These are phyloP conservation scores for Trididemnum miniatum DNA, from an alignment of 23 tunicate species.

Conservation along the genomic window DNA sequence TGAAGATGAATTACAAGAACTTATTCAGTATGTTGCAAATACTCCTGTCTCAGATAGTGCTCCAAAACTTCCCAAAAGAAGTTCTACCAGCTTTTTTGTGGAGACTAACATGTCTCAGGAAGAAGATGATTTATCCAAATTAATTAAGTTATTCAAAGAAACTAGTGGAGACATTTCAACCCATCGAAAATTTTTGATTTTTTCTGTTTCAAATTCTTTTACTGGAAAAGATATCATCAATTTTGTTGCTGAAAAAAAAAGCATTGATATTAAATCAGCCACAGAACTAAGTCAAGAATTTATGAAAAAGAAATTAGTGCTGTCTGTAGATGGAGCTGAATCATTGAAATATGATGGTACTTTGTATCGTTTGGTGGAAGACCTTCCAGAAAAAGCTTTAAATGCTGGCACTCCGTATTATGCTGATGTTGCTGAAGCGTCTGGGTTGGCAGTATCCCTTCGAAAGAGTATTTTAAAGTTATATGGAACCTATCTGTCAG, in stretches of 20 bases:
- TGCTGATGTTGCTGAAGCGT: no score
- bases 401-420: slow-evolving; percentile 74
- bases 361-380: slow-evolving; percentile 63
- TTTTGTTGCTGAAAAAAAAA: no score
- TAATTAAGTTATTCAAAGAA: no score
- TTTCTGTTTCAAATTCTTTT: no score
- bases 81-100: no score
- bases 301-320: neutral
- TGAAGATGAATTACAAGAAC: slow-evolving; percentile 1
- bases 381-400: slow-evolving; percentile 59
- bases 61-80: slow-evolving; percentile 23
- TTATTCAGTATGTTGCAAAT: neutral
- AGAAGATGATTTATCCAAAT: no score
- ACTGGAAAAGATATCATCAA: no score
- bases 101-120: no score
- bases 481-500: slow-evolving; percentile 64
- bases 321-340: no score
- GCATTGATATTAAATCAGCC: no score
- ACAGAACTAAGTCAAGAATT: slow-evolving; percentile 22
- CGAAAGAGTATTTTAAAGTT: slow-evolving; percentile 65
- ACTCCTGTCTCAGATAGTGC: slow-evolving; percentile 6
- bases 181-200: no score
- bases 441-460: slow-evolving; percentile 35
- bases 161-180: no score
- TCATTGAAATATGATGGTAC: slow-evolving; percentile 72